These are phyloP conservation scores for Pocillopora verrucosa DNA, from an alignment of 64 coral and sea anemone genomes.

Conservation along the genomic window DNA sequence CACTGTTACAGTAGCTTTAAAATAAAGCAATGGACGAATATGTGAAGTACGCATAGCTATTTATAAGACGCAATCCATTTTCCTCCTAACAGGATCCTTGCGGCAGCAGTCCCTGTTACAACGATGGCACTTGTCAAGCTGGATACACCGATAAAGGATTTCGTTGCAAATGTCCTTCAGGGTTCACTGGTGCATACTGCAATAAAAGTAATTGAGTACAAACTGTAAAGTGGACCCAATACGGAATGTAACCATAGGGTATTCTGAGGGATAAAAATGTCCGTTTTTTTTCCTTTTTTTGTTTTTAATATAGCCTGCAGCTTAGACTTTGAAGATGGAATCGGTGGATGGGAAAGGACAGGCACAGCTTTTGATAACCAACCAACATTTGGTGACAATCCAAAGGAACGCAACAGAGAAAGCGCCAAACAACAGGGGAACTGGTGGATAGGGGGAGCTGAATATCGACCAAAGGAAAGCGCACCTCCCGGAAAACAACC, in stretches of 20 bases:
- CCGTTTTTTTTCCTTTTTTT: not conserved
- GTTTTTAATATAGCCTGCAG: not conserved
- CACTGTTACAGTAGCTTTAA: no score
- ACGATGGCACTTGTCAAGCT: not conserved
- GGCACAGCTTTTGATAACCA: conserved; percentile 40
- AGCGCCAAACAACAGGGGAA: conserved; percentile 15
- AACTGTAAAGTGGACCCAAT: no score
- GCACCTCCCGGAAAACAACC: not conserved
- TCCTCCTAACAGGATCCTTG: not conserved
- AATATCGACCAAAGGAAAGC: conserved; percentile 1
- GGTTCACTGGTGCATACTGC: not conserved
- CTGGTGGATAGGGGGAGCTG: conserved; percentile 38
- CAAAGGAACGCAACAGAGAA: not conserved
- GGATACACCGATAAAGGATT: not conserved
- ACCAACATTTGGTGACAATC: conserved; percentile 40
- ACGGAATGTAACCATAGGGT: not conserved
- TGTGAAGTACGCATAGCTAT: no score
- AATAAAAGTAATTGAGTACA: not conserved
- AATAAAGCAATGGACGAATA: no score
- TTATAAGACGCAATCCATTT: not conserved
- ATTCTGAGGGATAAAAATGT: not conserved
- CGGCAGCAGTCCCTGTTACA: not conserved
- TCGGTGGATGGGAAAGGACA: conserved; percentile 23
- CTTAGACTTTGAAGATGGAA: conserved; percentile 41
- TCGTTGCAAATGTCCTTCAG: not conserved